Conservation (phyloP, 2,888 invertebrate genomes). For the Ichneumon xanthorius region DNA sequence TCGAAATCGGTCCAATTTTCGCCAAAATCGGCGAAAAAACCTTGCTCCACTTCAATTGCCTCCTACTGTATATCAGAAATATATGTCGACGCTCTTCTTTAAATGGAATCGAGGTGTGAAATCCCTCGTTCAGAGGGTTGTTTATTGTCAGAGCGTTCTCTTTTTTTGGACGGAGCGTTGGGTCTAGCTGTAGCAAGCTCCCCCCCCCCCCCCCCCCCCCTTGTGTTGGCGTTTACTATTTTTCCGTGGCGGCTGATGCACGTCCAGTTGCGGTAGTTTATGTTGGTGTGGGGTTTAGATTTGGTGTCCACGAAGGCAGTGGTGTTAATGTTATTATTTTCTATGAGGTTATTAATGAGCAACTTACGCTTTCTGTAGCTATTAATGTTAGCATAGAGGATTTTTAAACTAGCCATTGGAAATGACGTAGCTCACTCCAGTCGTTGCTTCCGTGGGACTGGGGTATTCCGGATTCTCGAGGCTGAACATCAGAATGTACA, state of each 20-base stretch:
- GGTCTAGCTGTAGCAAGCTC: neutral
- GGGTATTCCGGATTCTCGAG: neutral
- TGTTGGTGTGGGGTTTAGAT: neutral
- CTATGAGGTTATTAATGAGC: conserved; percentile 2
- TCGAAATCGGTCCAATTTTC: no score
- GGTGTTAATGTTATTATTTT: neutral
- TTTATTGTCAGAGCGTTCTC: conserved; percentile 5
- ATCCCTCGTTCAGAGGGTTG: neutral
- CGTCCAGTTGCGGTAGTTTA: neutral
- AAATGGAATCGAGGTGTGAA: neutral
- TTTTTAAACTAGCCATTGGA: conserved; percentile 6
- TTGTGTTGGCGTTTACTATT: neutral
- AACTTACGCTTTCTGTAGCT: neutral
- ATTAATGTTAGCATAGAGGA: conserved; percentile 4
- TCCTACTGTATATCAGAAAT: conserved; percentile 31
- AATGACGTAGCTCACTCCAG: conserved; percentile 4
- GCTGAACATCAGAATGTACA: conserved; percentile 21
- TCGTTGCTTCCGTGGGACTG: neutral
- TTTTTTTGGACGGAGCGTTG: neutral
- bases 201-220: no score
- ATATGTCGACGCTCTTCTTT: conserved; percentile 5
- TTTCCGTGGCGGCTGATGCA: neutral
- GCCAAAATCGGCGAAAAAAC: no score
- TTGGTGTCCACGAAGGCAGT: neutral
- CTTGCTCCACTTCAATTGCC: no score